Evolutionary conservation across 2,113 vertebrate species (phyloP), one percentile per base, ranked within the genome.

Genomic region (Stomatorhinus ivindoensis): DNA sequence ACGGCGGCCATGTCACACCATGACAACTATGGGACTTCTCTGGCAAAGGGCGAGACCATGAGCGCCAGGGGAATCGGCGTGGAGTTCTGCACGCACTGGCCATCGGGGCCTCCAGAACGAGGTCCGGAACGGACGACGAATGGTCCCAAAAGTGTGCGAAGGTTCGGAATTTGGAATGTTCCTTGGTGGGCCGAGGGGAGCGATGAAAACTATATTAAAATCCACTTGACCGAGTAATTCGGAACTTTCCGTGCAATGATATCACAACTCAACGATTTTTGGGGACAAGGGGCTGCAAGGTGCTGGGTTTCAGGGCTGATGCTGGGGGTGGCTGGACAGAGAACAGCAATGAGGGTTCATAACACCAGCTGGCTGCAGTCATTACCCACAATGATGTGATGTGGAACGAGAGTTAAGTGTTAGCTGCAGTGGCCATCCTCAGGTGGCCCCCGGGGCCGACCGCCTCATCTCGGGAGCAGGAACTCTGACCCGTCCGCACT

Each of bases 201-300:
- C 69, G 19, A 47, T 87, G 53, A 89, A n/a, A 85, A 55, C 61
- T 35, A 24, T 50, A 50, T 9, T 82, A 87, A 87, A 89, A 88
- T 55, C n/a, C 50, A 9, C 87, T 89, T 50, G 47, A 88, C 89
- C 88, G 89, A 88, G 47, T 80, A 76, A 88, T 44, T 73, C 89
- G 80, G 73, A 93, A 90, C 90, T 87, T 47, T 27, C 88, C 31
- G 84, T 80, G 24, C 76, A 31, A 82, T 90, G 89, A 93, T 91
- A 88, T 92, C 91, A 92, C 90, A 51, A 90, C 88, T 73, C 87
- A 92, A 89, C 65, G 87, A 92, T 92, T 87, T 55, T 87, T 73
- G 80, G 88, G 89, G 91, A 69, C 65, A 58, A 88, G 69, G 89
- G 86, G 53, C 89, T 92, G 90, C 89, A 84, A 89, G 89, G 89